Evolutionary conservation across 2,888 invertebrate genomes (phyloP).

Genomic region (Pelosia muscerda): DNA sequence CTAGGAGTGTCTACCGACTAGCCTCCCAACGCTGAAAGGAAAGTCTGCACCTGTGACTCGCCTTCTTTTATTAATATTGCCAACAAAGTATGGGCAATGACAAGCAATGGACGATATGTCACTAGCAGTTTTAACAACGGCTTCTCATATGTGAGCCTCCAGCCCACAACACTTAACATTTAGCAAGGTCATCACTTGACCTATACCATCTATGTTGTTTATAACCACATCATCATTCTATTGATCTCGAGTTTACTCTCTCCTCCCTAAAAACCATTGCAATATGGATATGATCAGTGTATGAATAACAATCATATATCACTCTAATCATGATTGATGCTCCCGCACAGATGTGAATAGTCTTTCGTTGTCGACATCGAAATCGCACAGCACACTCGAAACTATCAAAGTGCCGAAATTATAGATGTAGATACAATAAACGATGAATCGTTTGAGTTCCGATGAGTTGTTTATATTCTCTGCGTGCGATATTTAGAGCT

Average conservation of each 20-base stretch:
- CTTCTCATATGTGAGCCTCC: neutral
- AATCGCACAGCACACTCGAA: constrained; percentile 20
- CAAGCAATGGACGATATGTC: too few relatives aligned
- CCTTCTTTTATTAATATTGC: too few relatives aligned
- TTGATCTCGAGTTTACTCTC: neutral
- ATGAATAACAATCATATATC: constrained; percentile 29
- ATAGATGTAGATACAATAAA: constrained; percentile 36
- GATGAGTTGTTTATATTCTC: constrained; percentile 66
- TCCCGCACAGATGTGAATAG: constrained; percentile 8
- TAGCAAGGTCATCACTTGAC: neutral
- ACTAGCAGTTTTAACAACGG: too few relatives aligned
- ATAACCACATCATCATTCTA: neutral
- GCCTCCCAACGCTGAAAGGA: too few relatives aligned
- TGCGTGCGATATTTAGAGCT: constrained; percentile 50
- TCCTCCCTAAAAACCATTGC: neutral
- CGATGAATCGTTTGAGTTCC: constrained; percentile 34
- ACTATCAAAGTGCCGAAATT: constrained; percentile 38
- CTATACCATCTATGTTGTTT: neutral
- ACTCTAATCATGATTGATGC: constrained; percentile 17
- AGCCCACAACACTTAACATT: neutral
- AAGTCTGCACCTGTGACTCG: neutral
- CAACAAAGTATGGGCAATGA: too few relatives aligned
- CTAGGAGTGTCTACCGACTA: too few relatives aligned
- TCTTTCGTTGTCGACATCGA: neutral
- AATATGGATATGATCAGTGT: neutral